These are phyloP conservation scores for Meandrusa payeni DNA, from an alignment of 2,888 invertebrate species.

Conservation along the genomic window DNA sequence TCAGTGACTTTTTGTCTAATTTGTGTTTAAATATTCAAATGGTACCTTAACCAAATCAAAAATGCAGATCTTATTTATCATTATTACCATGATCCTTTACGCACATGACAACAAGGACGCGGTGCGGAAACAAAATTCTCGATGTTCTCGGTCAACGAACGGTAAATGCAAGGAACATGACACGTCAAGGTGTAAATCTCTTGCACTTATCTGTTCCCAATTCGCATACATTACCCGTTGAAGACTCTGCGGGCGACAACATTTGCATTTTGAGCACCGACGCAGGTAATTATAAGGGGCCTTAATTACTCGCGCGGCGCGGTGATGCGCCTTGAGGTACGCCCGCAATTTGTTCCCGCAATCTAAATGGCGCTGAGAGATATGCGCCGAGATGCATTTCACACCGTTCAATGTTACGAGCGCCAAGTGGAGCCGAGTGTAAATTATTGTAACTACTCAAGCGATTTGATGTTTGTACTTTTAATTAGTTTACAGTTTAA, in stretches of 20 bases:
- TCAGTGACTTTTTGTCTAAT: too few relatives aligned
- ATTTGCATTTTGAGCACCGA: constrained; percentile 73
- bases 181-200: constrained; percentile 69
- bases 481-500: too few relatives aligned
- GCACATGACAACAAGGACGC: constrained; percentile 1
- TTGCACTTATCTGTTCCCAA: constrained; percentile 65
- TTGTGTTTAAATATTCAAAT: too few relatives aligned
- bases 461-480: not conserved
- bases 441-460: constrained; percentile 12
- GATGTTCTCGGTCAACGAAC: constrained; percentile 52
- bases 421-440: constrained; percentile 10
- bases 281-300: constrained; percentile 67
- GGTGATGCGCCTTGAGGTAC: constrained; percentile 55
- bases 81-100: too few relatives aligned
- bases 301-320: constrained; percentile 35
- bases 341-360: constrained; percentile 69
- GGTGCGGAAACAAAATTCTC: constrained; percentile 34
- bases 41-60: too few relatives aligned
- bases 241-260: constrained; percentile 65
- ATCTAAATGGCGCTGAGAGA: constrained; percentile 54
- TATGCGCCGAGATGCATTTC: constrained; percentile 32
- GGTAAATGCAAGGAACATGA: constrained; percentile 54
- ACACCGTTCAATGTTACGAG: constrained; percentile 21
- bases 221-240: constrained; percentile 51
- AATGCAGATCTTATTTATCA: too few relatives aligned